Evolutionary conservation across 2,888 invertebrate species (phyloP).

Genomic region (Magallana nippona): DNA sequence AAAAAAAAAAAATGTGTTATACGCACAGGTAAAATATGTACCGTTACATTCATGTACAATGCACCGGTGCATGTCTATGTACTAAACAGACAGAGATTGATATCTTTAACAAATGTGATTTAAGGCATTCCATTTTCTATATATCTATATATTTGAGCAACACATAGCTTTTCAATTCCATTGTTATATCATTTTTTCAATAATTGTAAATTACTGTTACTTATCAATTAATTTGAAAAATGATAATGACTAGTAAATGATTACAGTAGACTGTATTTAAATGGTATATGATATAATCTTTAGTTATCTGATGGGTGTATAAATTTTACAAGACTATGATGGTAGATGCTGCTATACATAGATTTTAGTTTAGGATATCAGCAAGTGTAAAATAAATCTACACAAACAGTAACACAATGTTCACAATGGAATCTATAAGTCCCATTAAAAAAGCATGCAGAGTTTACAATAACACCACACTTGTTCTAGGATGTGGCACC

Average conservation of each 20-base stretch:
- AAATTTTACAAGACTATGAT: background rate
- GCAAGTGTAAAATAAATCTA: conserved; percentile 16
- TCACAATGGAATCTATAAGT: background rate
- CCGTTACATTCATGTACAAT: too few species aligned
- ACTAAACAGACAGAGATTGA: too few species aligned
- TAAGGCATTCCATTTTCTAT: too few species aligned
- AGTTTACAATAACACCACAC: background rate
- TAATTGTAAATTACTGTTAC: background rate
- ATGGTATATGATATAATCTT: too few species aligned
- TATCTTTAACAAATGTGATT: too few species aligned
- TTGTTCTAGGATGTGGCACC: conserved; percentile 56
- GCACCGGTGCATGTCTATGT: too few species aligned
- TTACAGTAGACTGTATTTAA: background rate
- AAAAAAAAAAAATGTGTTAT: background rate
- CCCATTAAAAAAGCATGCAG: conserved; percentile 28
- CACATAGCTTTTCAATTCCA: background rate
- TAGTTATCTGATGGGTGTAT: background rate
- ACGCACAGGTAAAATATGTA: background rate
- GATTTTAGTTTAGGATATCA: background rate
- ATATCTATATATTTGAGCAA: background rate
- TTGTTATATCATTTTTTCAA: background rate
- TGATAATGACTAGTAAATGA: conserved; percentile 5
- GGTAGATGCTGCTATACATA: background rate
- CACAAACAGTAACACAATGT: conserved; percentile 10
- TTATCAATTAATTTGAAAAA: background rate